Conservation (phyloP, 2,113 vertebrate species). For the Cinclus cinclus region DNA sequence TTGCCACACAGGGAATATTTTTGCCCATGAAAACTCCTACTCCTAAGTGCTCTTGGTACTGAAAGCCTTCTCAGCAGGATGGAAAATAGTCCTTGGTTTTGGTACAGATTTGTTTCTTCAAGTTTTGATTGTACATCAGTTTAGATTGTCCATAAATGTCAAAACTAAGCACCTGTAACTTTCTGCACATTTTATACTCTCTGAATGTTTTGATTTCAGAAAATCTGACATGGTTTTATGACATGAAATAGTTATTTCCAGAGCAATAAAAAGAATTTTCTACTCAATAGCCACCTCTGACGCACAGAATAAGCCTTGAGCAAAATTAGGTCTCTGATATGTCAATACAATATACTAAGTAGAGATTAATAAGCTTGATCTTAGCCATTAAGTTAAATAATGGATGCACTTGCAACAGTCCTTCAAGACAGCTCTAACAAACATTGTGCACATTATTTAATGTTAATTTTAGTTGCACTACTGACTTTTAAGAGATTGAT, state of each 20-base stretch:
- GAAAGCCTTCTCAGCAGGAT: not conserved
- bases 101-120: not conserved
- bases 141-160: not conserved
- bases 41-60: not conserved
- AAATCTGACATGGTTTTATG: not conserved
- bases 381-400: not conserved
- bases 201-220: not conserved
- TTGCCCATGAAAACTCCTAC: not conserved
- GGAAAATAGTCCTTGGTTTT: not conserved
- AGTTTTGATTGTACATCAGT: not conserved
- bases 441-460: not conserved
- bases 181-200: not conserved
- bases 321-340: not conserved
- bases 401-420: not conserved
- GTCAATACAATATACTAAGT: not conserved
- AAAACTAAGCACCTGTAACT: not conserved
- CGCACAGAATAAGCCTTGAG: not conserved
- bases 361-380: not conserved
- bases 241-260: not conserved
- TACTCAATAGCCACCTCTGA: not conserved
- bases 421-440: not conserved
- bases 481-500: not conserved
- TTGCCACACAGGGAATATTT: not conserved
- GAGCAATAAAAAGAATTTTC: not conserved
- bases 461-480: not conserved